Evolutionary conservation across 2,797 vertebrate species (phyloP), one percentile per base, ranked within the genome.

Genomic region (Sebastes matsubarae): DNA sequence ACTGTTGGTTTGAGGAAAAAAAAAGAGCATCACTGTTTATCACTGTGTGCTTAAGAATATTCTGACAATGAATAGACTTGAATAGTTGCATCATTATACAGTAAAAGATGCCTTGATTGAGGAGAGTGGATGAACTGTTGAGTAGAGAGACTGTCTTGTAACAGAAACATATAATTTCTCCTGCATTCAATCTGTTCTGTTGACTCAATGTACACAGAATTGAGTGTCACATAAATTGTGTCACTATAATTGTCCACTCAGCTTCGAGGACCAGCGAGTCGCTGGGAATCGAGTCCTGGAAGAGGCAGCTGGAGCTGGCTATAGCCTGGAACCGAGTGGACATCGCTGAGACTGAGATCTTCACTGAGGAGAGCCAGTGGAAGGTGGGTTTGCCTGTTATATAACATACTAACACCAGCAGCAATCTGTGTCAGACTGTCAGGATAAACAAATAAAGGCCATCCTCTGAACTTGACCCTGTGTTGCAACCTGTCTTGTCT

Each of bases 291-390:
- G 95, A 97, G 83, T 95, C 89, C 86, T 98, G 96, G 96, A 96
- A 96, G 85, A 96, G 96, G 76, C 97, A 99, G 91, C 95, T 99
- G 91, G 97, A 98, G 91, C 73, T 99, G 84, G 98, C 99, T 0
- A 97, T 99, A 74, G 97, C 97, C 52, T 99, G 99, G 99, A 98
- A 99, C 87, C 94, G 98, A 1, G 97, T 98, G 74, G 98, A 99
- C 93, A 97, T 99, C 8, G 99, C 99, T 27, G 90, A 96, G 83
- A 97, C 96, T 0, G 97, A 99, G 93, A 98, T 99, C 88, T 99
- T 99, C 89, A 97, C 97, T 0, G 97, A 98, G 1, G 96, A 99
- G 89, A 95, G 96, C 1, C 97, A 97, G 75, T 98, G 97, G 98
- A 97, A 97, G 96, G 99, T 99, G 25, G 18, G 73, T 83, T 60